Evolutionary conservation across 1,140 invertebrate species (phyloP).

Genomic region (Sitobion miscanthi): DNA sequence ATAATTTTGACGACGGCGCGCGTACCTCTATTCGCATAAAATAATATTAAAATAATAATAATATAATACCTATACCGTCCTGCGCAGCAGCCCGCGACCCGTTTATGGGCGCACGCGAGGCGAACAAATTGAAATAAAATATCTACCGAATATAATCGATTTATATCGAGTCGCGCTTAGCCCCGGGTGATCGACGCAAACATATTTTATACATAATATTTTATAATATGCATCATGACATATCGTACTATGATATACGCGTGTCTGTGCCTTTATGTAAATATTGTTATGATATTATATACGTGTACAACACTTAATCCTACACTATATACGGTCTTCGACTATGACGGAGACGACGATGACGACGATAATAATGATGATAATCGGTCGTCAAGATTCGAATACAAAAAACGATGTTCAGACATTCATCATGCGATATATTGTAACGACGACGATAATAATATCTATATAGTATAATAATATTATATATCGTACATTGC

Average conservation of each 20-base stretch:
- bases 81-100: neutral
- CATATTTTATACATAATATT: conserved; percentile 25
- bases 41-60: neutral
- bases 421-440: neutral
- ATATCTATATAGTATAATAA: neutral
- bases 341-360: neutral
- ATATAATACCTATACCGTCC: neutral
- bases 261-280: neutral
- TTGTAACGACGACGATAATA: neutral
- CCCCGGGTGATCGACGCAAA: conserved; percentile 5
- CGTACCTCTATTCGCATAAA: too few relatives aligned
- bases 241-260: neutral
- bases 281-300: neutral
- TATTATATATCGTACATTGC: neutral
- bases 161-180: conserved; percentile 9
- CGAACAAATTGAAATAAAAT: conserved; percentile 21
- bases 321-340: neutral
- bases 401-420: neutral
- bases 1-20: neutral
- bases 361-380: neutral
- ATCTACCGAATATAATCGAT: conserved; percentile 14
- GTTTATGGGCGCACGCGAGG: neutral
- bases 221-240: neutral
- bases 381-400: neutral
- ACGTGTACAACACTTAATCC: neutral